These are phyloP conservation scores for Oncorhynchus tshawytscha DNA, from an alignment of 2,113 vertebrate species.

Conservation along the genomic window DNA sequence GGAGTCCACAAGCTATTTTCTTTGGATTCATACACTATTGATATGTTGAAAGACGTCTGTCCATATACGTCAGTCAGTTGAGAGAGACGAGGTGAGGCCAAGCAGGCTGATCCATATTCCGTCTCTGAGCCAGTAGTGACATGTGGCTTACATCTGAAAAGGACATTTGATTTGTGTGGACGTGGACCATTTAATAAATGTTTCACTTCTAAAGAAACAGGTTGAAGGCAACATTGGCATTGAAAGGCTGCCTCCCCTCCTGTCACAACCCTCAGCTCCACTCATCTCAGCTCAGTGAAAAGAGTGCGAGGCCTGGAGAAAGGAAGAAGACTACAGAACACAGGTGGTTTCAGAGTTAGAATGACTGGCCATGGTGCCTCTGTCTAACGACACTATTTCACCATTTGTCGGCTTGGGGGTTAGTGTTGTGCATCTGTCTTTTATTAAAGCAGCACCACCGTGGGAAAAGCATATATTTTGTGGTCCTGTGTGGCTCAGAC, in stretches of 20 bases:
- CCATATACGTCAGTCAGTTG: not conserved
- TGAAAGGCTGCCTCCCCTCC: not conserved
- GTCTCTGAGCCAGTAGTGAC: not conserved
- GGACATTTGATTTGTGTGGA: constrained; percentile 27
- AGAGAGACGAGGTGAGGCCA: not conserved
- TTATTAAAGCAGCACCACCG: too few species aligned
- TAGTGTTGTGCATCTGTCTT: too few species aligned
- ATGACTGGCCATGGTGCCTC: not conserved
- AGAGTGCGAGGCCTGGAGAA: not conserved
- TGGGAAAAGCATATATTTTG: too few species aligned
- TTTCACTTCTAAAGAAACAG: constrained; percentile 37
- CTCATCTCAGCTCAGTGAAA: constrained; percentile 14
- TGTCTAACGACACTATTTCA: too few species aligned
- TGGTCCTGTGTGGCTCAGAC: too few species aligned
- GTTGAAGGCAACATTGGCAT: constrained; percentile 18
- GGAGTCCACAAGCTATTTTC: too few species aligned
- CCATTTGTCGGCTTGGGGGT: too few species aligned
- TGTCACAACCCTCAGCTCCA: not conserved
- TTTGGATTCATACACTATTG: not conserved
- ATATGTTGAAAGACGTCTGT: not conserved
- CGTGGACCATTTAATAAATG: constrained; percentile 19
- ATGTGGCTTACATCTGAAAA: constrained; percentile 33
- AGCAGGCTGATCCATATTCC: constrained; percentile 3
- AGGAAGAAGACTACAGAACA: constrained; percentile 2
- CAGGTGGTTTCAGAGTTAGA: not conserved